phyloP scores from a whole-genome alignment of 1,140 invertebrate species.

The Brachionus sp. region DNA sequence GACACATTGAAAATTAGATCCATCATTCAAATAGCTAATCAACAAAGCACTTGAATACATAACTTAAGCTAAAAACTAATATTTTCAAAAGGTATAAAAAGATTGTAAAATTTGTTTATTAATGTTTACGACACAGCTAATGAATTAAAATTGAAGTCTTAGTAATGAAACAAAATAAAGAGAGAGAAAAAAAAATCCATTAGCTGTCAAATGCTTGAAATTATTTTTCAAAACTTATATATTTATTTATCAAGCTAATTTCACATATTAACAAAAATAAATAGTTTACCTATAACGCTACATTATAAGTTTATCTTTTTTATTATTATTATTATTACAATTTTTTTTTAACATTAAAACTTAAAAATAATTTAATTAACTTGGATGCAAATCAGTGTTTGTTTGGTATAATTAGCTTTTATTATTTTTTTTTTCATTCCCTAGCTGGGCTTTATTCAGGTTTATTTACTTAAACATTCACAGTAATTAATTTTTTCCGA shows the following conservation, averaged over 20 bases:
- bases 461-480: neutral
- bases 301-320: neutral
- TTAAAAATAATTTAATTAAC: neutral
- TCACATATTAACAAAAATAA: neutral
- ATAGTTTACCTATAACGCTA: neutral
- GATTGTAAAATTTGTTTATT: slow-evolving; percentile 5
- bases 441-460: neutral
- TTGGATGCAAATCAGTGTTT: neutral
- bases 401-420: neutral
- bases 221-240: neutral
- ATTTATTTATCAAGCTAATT: neutral
- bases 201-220: neutral
- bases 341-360: neutral
- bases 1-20: neutral
- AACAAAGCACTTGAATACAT: neutral
- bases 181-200: neutral
- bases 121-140: slow-evolving; percentile 1
- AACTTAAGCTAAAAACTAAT: slow-evolving; percentile 1
- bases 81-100: neutral
- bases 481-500: neutral
- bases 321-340: too few species aligned
- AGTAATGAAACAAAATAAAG: neutral
- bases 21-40: neutral
- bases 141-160: neutral
- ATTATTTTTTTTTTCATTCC: neutral